These are phyloP conservation scores for Argyrosomus japonicus DNA, from an alignment of 2,113 vertebrate species.

Conservation along the genomic window DNA sequence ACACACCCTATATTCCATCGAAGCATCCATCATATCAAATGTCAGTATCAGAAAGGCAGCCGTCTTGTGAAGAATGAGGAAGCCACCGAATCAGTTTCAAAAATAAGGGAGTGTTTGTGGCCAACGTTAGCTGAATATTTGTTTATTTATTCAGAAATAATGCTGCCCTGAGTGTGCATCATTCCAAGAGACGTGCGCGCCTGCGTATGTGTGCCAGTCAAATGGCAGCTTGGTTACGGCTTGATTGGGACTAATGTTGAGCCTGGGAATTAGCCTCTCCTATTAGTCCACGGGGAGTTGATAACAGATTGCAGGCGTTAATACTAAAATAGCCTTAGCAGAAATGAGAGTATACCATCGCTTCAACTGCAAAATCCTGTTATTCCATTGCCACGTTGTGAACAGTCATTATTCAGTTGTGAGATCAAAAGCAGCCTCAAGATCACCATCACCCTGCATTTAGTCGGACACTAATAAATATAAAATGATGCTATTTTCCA, in stretches of 20 bases:
- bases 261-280: conserved; percentile 48
- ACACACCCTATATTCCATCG: conserved; percentile 47
- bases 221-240: conserved; percentile 38
- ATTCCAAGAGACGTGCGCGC: conserved; percentile 8
- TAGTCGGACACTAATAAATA: not conserved
- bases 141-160: conserved; percentile 33
- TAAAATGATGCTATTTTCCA: not conserved
- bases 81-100: not conserved
- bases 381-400: conserved; percentile 19
- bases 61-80: conserved; percentile 13
- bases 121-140: conserved; percentile 9
- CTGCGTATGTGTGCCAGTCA: conserved; percentile 29
- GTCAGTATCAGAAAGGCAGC: conserved; percentile 30
- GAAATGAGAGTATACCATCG: conserved; percentile 44
- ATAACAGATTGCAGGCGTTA: conserved; percentile 63
- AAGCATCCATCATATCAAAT: conserved; percentile 60
- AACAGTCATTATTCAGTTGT: conserved; percentile 18
- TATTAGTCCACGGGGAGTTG: conserved; percentile 49
- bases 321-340: conserved; percentile 43
- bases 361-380: conserved; percentile 32
- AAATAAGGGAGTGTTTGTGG: conserved; percentile 7
- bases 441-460: not conserved
- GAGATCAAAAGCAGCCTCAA: conserved; percentile 27
- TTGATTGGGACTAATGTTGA: conserved; percentile 60
- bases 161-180: not conserved